Conservation (phyloP, 2,113 vertebrate genomes). For the Delphinus delphis region DNA sequence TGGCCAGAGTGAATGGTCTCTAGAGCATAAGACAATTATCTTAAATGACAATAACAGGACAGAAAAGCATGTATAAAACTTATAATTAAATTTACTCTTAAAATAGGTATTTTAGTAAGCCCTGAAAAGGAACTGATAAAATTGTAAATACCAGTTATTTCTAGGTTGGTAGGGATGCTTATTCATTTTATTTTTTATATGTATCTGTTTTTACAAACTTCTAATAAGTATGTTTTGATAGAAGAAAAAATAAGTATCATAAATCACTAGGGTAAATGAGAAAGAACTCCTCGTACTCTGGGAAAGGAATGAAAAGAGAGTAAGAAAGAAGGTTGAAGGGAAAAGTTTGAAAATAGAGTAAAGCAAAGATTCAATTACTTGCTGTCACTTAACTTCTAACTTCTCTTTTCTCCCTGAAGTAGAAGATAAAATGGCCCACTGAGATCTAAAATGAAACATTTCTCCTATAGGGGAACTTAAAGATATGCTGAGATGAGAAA, state of each 20-base stretch:
- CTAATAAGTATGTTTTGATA: neutral
- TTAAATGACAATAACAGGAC: neutral
- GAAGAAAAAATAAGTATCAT: neutral
- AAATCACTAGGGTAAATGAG: neutral
- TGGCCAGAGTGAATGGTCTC: neutral
- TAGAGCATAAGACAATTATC: neutral
- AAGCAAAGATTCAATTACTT: neutral
- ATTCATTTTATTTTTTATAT: neutral
- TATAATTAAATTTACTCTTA: neutral
- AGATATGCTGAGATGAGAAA: neutral
- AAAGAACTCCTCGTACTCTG: neutral
- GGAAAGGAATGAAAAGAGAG: neutral
- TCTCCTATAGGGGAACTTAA: neutral
- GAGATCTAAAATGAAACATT: neutral
- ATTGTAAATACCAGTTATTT: neutral
- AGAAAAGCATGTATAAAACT: neutral
- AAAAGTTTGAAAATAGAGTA: neutral
- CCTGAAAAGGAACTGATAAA: neutral
- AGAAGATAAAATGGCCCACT: neutral
- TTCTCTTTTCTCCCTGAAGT: neutral
- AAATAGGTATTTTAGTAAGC: neutral
- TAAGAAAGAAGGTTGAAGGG: neutral
- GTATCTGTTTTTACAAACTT: neutral
- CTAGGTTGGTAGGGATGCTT: neutral
- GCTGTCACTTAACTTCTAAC: neutral